Evolutionary conservation across 2,113 vertebrate genomes (phyloP).

Genomic region (Australoheros scitulus): DNA sequence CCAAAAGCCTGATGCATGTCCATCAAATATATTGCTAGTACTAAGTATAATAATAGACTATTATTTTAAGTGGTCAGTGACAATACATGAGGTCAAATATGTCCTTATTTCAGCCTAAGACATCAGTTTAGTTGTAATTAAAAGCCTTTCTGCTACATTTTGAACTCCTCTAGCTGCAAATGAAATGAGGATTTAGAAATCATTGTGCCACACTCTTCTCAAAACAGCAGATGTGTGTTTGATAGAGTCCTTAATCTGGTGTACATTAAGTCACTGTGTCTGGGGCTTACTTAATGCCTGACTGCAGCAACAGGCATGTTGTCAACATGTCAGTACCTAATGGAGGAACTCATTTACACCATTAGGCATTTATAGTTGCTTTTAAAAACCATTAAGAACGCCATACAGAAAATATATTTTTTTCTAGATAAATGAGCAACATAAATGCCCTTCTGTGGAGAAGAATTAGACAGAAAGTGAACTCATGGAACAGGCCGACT

Average conservation of each 20-base stretch:
- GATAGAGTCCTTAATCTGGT: conserved; percentile 67
- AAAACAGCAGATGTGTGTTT: conserved; percentile 66
- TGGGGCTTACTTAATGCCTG: conserved; percentile 52
- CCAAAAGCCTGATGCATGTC: not conserved
- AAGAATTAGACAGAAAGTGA: conserved; percentile 34
- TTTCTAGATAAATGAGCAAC: conserved; percentile 21
- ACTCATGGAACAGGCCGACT: conserved; percentile 34
- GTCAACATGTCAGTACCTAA: conserved; percentile 53
- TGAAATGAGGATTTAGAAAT: conserved; percentile 39
- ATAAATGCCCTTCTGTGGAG: conserved; percentile 23
- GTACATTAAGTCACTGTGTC: conserved; percentile 60
- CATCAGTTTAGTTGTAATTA: conserved; percentile 24
- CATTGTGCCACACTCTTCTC: conserved; percentile 15
- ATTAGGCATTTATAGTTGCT: conserved; percentile 52
- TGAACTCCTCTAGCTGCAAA: conserved; percentile 5
- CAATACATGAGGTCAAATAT: not conserved
- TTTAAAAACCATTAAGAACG: conserved; percentile 50
- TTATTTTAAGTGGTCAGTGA: not conserved
- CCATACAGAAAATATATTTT: conserved; percentile 2
- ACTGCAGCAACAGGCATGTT: conserved; percentile 54
- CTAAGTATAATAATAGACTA: conserved; percentile 1
- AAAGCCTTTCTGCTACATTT: conserved; percentile 29
- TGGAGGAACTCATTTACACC: conserved; percentile 55
- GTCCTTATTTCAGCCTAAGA: not conserved
- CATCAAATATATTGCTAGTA: not conserved